Conservation (phyloP, 1,140 invertebrate species). For the Diorhabda carinulata region DNA sequence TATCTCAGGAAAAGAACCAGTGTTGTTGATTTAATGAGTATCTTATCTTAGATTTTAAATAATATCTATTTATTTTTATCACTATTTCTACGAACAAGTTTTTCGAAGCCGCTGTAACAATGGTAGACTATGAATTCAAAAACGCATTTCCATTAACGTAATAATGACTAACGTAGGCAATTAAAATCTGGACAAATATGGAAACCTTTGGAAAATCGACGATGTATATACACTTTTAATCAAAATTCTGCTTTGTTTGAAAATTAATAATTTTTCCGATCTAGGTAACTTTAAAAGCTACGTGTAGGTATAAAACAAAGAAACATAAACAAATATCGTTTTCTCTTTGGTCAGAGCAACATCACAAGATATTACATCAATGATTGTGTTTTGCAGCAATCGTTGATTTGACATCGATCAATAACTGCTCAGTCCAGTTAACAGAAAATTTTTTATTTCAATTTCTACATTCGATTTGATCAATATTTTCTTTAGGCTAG, state of each 20-base stretch:
- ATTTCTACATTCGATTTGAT: too few species aligned
- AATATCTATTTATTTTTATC: too few species aligned
- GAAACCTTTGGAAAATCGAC: background rate
- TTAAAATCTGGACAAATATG: background rate
- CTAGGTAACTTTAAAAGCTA: background rate
- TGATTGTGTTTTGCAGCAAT: background rate
- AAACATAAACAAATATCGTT: background rate
- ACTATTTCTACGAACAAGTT: too few species aligned
- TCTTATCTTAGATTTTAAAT: too few species aligned
- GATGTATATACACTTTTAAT: background rate
- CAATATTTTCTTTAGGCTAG: too few species aligned
- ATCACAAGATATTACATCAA: background rate
- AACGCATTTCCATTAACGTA: too few species aligned
- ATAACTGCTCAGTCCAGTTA: too few species aligned
- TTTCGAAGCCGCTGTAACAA: too few species aligned
- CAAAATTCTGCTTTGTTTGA: background rate
- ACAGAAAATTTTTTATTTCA: too few species aligned
- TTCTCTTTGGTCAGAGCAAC: background rate
- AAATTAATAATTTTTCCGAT: conserved; percentile 1
- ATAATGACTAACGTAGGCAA: background rate
- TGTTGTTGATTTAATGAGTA: too few species aligned
- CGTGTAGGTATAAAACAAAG: background rate
- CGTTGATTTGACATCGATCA: background rate
- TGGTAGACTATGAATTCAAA: too few species aligned
- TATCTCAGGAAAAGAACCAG: too few species aligned